Evolutionary conservation across 2,888 invertebrate genomes (phyloP).

Genomic region (Caenorhabditis sp.): DNA sequence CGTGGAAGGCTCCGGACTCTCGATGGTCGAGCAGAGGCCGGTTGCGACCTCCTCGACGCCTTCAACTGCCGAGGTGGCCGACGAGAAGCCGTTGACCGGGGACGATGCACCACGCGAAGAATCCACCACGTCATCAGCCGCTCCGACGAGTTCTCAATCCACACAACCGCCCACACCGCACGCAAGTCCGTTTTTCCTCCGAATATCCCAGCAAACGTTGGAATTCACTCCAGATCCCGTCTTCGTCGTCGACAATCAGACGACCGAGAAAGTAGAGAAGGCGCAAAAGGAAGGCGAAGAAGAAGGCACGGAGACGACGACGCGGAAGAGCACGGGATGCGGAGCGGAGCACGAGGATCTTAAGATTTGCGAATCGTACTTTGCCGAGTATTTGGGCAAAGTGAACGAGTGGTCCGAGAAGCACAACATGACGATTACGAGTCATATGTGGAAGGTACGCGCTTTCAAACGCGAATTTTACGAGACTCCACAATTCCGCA

Average conservation of each 20-base stretch:
- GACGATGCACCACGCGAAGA: conserved; percentile 11
- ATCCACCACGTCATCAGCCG: not conserved
- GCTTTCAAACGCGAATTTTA: too few relatives aligned
- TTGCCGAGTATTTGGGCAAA: conserved; percentile 67
- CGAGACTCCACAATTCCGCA: too few relatives aligned
- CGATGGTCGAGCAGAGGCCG: conserved; percentile 6
- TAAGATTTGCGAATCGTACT: conserved; percentile 67
- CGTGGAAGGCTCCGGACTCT: conserved; percentile 36
- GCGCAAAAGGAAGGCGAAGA: not conserved
- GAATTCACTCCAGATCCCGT: conserved; percentile 44
- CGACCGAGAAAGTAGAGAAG: conserved; percentile 14
- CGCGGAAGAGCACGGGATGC: conserved; percentile 53
- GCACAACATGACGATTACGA: conserved; percentile 60
- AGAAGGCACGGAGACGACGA: conserved; percentile 2
- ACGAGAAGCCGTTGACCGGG: conserved; percentile 45
- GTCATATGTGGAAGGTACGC: conserved; percentile 68
- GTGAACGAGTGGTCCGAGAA: conserved; percentile 64
- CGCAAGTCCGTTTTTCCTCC: conserved; percentile 46
- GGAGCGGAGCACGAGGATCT: conserved; percentile 63
- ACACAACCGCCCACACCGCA: conserved; percentile 17
- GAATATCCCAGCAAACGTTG: conserved; percentile 24
- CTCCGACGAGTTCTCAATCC: not conserved
- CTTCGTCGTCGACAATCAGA: conserved; percentile 35
- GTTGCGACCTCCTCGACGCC: not conserved
- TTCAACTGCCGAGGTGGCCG: conserved; percentile 12